Evolutionary conservation across 2,113 vertebrate species (phyloP).

Genomic region (Hippoglossus stenolepis): DNA sequence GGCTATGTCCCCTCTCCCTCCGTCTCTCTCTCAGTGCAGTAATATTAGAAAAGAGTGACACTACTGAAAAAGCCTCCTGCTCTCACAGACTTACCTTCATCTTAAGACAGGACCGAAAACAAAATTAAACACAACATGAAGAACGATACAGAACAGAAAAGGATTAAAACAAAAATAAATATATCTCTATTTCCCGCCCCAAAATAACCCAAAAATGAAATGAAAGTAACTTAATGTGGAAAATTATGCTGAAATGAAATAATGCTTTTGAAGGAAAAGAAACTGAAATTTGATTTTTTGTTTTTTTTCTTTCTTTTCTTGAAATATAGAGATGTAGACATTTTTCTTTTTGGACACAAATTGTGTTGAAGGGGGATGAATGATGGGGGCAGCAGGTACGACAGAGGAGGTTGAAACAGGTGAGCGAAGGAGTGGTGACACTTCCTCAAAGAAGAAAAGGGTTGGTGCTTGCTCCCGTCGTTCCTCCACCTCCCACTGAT

Average conservation of each 20-base stretch:
- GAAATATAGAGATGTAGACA: conserved; percentile 83
- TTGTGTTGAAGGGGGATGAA: conserved; percentile 59
- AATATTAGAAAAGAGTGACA: conserved; percentile 60
- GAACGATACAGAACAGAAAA: conserved; percentile 52
- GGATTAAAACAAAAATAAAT: conserved; percentile 81
- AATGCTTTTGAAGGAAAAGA: conserved; percentile 73
- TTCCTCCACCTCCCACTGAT: conserved; percentile 77
- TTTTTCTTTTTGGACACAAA: conserved; percentile 77
- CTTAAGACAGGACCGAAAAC: conserved; percentile 63
- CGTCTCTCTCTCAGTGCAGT: conserved; percentile 65
- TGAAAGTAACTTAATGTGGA: conserved; percentile 59
- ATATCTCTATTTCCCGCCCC: conserved; percentile 69
- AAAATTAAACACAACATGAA: conserved; percentile 43
- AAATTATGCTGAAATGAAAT: conserved; percentile 68
- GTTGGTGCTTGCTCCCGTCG: conserved; percentile 84
- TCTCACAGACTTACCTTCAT: conserved; percentile 66
- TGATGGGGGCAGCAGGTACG: conserved; percentile 67
- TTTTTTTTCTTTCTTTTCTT: conserved; percentile 69
- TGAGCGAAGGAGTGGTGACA: conserved; percentile 57
- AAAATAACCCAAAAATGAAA: conserved; percentile 69
- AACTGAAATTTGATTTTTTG: conserved; percentile 55
- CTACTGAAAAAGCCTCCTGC: conserved; percentile 48
- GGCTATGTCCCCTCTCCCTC: conserved; percentile 65
- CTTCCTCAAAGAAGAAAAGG: conserved; percentile 86
- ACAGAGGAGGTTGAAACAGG: conserved; percentile 60